Percentiles rank a stretch among this genome's conserved stretches.
These are phyloP conservation scores for Channa striata DNA, from an alignment of 2,797 vertebrate species.

Conservation along the genomic window DNA sequence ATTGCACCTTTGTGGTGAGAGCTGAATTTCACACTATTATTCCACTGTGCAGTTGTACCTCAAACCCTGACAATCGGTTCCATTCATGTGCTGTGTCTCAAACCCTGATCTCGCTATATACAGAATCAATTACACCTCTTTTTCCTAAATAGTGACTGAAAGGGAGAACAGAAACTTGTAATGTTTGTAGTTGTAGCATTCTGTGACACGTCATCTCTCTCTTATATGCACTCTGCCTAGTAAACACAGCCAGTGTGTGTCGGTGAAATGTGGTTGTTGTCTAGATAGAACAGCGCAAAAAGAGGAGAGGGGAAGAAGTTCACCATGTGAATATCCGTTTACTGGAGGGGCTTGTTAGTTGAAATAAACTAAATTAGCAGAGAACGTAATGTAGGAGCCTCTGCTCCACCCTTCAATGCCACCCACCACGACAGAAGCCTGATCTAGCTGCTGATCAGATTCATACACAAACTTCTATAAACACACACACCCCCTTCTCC, in stretches of 20 bases:
- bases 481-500: background rate
- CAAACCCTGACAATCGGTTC: background rate
- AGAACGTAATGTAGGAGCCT: background rate
- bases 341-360: conserved; percentile 4
- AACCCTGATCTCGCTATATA: background rate
- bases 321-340: background rate
- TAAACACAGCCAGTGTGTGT: background rate
- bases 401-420: background rate
- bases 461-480: conserved; percentile 16
- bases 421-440: background rate
- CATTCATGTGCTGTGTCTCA: background rate
- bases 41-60: background rate
- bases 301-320: background rate
- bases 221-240: conserved; percentile 3
- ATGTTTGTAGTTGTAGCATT: conserved; percentile 13
- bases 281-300: conserved; percentile 3
- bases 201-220: conserved; percentile 19
- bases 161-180: conserved; percentile 1
- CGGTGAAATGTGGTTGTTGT: conserved; percentile 23
- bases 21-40: background rate
- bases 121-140: background rate
- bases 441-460: conserved; percentile 31
- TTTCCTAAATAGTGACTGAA: background rate
- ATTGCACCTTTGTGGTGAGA: background rate
- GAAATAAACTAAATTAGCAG: conserved; percentile 28